These are phyloP conservation scores for Halichondria panicea DNA, from an alignment of 37 sponge, comb jelly and placozoan genomes.

Conservation along the genomic window DNA sequence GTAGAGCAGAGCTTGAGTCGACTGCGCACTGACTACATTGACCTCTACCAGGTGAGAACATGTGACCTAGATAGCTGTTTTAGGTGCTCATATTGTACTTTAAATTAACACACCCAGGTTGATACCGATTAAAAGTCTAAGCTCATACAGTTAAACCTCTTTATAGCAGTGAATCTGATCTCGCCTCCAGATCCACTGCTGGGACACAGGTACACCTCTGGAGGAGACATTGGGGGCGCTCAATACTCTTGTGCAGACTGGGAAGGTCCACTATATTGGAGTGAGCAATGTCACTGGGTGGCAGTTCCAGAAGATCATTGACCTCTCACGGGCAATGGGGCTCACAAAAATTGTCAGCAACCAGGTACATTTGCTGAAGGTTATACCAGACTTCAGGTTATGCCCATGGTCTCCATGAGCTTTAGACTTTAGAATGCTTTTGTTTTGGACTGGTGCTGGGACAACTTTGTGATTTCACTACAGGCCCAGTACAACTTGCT, in stretches of 20 bases:
- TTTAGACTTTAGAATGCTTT: too few relatives aligned
- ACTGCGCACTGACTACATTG: slow-evolving; percentile 78
- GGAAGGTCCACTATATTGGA: slow-evolving; percentile 88
- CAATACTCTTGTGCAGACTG: slow-evolving; percentile 74
- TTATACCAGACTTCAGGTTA: too few relatives aligned
- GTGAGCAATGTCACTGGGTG: slow-evolving; percentile 93
- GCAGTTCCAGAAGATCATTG: slow-evolving; percentile 92
- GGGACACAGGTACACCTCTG: slow-evolving; percentile 90
- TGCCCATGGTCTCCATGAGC: too few relatives aligned
- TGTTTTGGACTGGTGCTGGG: too few relatives aligned
- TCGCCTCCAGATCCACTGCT: slow-evolving; percentile 73
- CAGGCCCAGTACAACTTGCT: slow-evolving; percentile 93
- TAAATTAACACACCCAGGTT: too few relatives aligned
- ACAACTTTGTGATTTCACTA: too few relatives aligned
- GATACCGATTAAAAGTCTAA: not conserved
- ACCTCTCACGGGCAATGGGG: slow-evolving; percentile 35
- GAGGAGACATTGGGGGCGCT: slow-evolving; percentile 87
- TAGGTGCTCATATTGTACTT: too few relatives aligned
- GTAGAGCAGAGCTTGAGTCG: slow-evolving; percentile 78
- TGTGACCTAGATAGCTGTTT: too few relatives aligned
- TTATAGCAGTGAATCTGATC: not conserved
- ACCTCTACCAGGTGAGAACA: slow-evolving; percentile 76
- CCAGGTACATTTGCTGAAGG: too few relatives aligned
- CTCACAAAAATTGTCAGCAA: slow-evolving; percentile 61
- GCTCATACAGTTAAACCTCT: not conserved